Evolutionary conservation across 2,797 vertebrate species (phyloP), one percentile per base, ranked within the genome.

Genomic region (Sebastiscus albofasciatus): DNA sequence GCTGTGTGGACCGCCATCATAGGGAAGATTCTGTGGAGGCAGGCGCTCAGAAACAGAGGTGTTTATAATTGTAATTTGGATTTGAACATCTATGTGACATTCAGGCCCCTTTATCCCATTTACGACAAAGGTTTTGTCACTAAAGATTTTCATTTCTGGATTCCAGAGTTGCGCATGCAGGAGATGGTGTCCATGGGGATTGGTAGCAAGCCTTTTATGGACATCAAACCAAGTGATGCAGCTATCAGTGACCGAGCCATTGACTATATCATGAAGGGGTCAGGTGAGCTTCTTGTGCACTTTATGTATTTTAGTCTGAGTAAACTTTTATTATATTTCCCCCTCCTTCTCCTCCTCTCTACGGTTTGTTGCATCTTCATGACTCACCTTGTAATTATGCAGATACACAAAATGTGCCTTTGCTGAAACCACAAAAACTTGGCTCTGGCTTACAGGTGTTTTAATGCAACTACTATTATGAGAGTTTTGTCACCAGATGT

Each of bases 181-280:
- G 96, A 97, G 90, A 96, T 97, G 96, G 96, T 97, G 2, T 97
- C 96, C 2, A 96, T 97, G 96, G 97, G 97, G 24, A 96, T 96
- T 9, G 97, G 96, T 75, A 97, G 94, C 92, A 97, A 97, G 39
- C 97, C 96, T 2, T 97, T 96, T 77, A 94, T 96, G 96, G 96
- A 97, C 87, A 96, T 97, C 69, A 96, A 96, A 79, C 96, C 96
- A 12, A 97, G 96, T 6, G 94, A 96, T 0, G 95, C 96, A 59
- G 96, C 97, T 33, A 96, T 96, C 85, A 96, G 94, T 22, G 94
- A 97, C 88, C 87, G 93, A 93, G 95, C 96, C 62, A 92, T 96
- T 18, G 95, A 96, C 72, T 96, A 96, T 84, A 94, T 94, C 84
- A 94, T 94, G 94, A 97, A 96, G 82, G 94, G 95, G 12, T 87